phyloP scores from a whole-genome alignment of 2,888 invertebrate species.

The Drosophila subsilvestris region DNA sequence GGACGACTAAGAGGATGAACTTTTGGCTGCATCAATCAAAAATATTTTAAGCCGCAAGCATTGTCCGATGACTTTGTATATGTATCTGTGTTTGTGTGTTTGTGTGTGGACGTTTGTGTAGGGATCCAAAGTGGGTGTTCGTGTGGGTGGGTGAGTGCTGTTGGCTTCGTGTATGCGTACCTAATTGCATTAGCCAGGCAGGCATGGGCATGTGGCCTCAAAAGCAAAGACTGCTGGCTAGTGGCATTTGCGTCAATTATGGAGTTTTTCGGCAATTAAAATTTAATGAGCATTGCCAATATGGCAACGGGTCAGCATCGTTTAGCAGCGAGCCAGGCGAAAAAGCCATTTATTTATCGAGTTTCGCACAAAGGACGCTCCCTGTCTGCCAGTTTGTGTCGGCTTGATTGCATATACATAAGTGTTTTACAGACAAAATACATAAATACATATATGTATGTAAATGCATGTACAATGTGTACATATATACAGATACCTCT shows the following conservation, averaged over 20 bases:
- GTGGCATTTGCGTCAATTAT: slow-evolving; percentile 58
- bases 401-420: not conserved
- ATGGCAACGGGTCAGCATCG: slow-evolving; percentile 12
- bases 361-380: not conserved
- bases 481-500: not conserved
- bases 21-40: slow-evolving; percentile 68
- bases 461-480: too few relatives aligned
- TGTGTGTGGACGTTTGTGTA: not conserved
- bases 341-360: slow-evolving; percentile 3
- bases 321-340: slow-evolving; percentile 11
- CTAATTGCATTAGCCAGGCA: slow-evolving; percentile 66
- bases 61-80: slow-evolving; percentile 35
- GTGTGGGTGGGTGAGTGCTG: not conserved
- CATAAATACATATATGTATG: not conserved
- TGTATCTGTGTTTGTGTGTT: slow-evolving; percentile 13
- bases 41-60: slow-evolving; percentile 61
- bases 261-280: slow-evolving; percentile 64
- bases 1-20: slow-evolving; percentile 37
- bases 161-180: slow-evolving; percentile 25
- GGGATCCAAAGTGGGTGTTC: not conserved
- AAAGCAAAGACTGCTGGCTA: slow-evolving; percentile 49
- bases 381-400: too few relatives aligned
- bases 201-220: slow-evolving; percentile 41
- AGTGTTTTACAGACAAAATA: not conserved
- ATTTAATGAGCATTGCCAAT: slow-evolving; percentile 58